Conservation (phyloP, 2,888 invertebrate species). For the Harpalus rufipes region DNA sequence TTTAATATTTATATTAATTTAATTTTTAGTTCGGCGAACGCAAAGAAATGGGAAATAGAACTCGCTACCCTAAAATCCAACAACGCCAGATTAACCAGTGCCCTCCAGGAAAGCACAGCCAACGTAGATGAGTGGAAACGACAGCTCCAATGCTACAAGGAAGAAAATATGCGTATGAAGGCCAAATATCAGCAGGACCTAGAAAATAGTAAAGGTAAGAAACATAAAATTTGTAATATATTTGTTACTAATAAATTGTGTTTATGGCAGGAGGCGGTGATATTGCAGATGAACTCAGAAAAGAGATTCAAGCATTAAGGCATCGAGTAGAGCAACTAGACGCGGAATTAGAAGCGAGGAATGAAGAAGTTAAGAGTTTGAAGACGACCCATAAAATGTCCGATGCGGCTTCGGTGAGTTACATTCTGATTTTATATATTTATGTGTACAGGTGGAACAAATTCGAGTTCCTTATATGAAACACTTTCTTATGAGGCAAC, state of each 20-base stretch:
- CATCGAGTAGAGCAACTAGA: conserved; percentile 91
- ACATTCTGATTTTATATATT: too few relatives aligned
- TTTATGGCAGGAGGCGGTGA: conserved; percentile 80
- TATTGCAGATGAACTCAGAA: conserved; percentile 87
- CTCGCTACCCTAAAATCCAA: conserved; percentile 97
- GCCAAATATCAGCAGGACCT: conserved; percentile 85
- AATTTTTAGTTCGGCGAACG: conserved; percentile 92
- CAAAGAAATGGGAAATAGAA: conserved; percentile 99
- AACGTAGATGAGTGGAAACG: conserved; percentile 99
- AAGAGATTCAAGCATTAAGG: conserved; percentile 85
- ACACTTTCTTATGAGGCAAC: too few relatives aligned
- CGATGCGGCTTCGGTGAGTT: conserved; percentile 71
- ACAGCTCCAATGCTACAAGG: conserved; percentile 94
- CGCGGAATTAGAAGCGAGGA: conserved; percentile 89
- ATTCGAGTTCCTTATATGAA: too few relatives aligned
- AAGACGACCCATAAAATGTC: conserved; percentile 75
- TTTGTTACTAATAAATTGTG: too few relatives aligned
- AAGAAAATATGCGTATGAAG: conserved; percentile 92
- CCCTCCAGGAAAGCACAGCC: conserved; percentile 96
- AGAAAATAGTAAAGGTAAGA: conserved; percentile 83
- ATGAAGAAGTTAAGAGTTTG: conserved; percentile 87
- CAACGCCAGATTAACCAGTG: conserved; percentile 95
- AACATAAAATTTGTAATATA: too few relatives aligned
- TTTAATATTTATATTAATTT: too few relatives aligned
- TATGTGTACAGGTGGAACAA: too few relatives aligned